Percentiles rank a stretch among this genome's conserved stretches.
phyloP scores from a whole-genome alignment of 2,888 invertebrate species.

The Pyrrhia umbra region DNA sequence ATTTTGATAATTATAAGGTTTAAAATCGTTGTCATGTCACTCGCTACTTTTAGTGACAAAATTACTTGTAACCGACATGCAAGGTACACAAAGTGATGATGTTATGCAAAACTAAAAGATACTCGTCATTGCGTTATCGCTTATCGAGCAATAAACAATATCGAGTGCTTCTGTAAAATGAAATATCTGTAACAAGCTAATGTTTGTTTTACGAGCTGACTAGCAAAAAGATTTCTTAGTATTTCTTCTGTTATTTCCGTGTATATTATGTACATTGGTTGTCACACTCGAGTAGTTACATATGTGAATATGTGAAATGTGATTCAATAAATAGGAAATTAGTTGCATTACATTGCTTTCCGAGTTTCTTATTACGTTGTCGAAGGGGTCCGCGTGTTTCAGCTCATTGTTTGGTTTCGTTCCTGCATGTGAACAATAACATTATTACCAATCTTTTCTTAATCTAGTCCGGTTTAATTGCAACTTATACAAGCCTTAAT shows the following conservation, averaged over 20 bases:
- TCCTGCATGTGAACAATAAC: conserved; percentile 69
- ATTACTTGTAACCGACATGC: conserved; percentile 5
- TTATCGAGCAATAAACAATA: conserved; percentile 19
- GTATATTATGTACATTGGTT: conserved; percentile 16
- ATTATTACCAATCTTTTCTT: conserved; percentile 65
- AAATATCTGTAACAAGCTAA: conserved; percentile 17
- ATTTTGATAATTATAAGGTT: conserved; percentile 50
- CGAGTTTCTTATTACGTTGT: conserved; percentile 67
- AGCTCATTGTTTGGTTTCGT: conserved; percentile 71
- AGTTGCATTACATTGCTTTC: conserved; percentile 61
- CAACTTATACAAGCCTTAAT: conserved; percentile 62
- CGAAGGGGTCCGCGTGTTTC: conserved; percentile 56
- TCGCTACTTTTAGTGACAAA: conserved; percentile 7
- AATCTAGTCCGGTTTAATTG: conserved; percentile 69
- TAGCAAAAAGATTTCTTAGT: conserved; percentile 32
- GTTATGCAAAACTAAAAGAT: neutral
- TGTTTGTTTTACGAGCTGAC: conserved; percentile 6
- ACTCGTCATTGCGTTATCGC: neutral
- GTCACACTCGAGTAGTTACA: conserved; percentile 29
- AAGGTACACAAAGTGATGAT: conserved; percentile 5
- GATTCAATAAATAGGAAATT: conserved; percentile 68
- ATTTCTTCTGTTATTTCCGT: conserved; percentile 37
- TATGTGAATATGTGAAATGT: conserved; percentile 40
- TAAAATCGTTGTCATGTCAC: conserved; percentile 35
- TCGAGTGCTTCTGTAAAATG: conserved; percentile 10